These are phyloP conservation scores for Cyprinodon diabolis DNA, from an alignment of 2,797 vertebrate genomes.

Conservation along the genomic window DNA sequence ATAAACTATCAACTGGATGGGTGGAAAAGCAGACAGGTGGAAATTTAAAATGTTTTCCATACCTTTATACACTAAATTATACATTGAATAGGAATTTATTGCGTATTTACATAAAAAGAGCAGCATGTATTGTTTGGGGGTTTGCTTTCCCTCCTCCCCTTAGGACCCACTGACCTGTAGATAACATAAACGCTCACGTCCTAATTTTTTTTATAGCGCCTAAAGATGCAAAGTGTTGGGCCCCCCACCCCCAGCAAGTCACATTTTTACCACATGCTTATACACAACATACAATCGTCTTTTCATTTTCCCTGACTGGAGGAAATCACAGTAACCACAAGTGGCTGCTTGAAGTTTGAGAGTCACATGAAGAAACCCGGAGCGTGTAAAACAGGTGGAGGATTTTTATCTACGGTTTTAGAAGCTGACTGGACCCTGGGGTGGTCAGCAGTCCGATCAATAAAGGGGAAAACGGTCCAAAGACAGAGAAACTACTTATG, in stretches of 20 bases:
- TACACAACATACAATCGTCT: constrained; percentile 2
- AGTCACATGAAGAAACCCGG: constrained; percentile 44
- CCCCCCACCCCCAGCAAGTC: constrained; percentile 3
- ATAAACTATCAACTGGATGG: background rate
- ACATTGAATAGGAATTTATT: constrained; percentile 3
- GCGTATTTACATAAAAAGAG: constrained; percentile 20
- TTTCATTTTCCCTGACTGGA: constrained; percentile 33
- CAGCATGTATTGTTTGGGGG: constrained; percentile 8
- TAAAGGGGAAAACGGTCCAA: background rate
- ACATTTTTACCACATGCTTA: constrained; percentile 25
- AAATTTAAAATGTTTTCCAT: background rate
- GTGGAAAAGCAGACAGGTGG: background rate
- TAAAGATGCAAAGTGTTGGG: constrained; percentile 6
- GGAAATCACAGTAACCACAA: constrained; percentile 38
- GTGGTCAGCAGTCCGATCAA: constrained; percentile 6
- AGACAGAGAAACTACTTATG: constrained; percentile 12
- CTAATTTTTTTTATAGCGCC: constrained; percentile 41
- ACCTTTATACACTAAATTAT: background rate
- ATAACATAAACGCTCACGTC: constrained; percentile 47
- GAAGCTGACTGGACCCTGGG: background rate
- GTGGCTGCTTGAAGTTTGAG: constrained; percentile 23
- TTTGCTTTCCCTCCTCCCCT: constrained; percentile 24
- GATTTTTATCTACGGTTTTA: constrained; percentile 17
- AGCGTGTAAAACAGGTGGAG: constrained; percentile 12
- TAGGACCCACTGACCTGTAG: constrained; percentile 58